Base-by-base conservation (phyloP, 2,888 invertebrate genomes). In the Elegia similella region DNA sequence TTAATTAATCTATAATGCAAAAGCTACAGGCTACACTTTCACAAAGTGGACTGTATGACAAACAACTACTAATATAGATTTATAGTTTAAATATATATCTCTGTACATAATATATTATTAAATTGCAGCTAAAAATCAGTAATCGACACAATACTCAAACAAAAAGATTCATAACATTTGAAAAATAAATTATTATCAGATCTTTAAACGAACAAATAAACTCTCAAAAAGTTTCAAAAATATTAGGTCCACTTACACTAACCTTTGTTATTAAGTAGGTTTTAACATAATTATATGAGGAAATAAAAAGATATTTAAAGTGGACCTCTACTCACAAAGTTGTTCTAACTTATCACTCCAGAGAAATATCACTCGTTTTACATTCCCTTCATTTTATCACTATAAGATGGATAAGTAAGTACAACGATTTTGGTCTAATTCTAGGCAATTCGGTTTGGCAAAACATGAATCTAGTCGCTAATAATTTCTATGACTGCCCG, bases 361-460 rank as follows among this genome's bases (percentile, higher is more conserved):
- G 29, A 47, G 47, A 30, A 38, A 30, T 70, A 71, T 67, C 73
- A 63, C 74, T 74, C 44, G 15, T 47, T 70, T 68, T 72, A 71
- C 86, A 88, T 88, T 89, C 88, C 89, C 89, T 78, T 80, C 67
- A 46, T 64, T 70, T 71, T 76, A 84, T 75, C 73, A 82, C 79
- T 81, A 84, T 73, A 60, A 76, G 88, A 83, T 88, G 85, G 84
- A 82, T 89, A 89, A 89, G 89, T 88, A 90, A 89, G 89, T 88
- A 90, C 87, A 82, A 82, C 81, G 81, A 84, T 82, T 80, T 80
- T 80, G 80, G 67, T 88, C 83, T 88, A 82, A 87, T 71, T 75
- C 88, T 90, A 90, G 88, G 85, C 88, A 76, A 83, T 86, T 83
- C 84, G 86, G 84, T 82, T 83, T 67, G 77, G 81, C 81, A 62